Percentiles rank a stretch among this genome's conserved stretches.
Conservation (phyloP, 2,113 vertebrate genomes). For the Cyrtonyx montezumae region DNA sequence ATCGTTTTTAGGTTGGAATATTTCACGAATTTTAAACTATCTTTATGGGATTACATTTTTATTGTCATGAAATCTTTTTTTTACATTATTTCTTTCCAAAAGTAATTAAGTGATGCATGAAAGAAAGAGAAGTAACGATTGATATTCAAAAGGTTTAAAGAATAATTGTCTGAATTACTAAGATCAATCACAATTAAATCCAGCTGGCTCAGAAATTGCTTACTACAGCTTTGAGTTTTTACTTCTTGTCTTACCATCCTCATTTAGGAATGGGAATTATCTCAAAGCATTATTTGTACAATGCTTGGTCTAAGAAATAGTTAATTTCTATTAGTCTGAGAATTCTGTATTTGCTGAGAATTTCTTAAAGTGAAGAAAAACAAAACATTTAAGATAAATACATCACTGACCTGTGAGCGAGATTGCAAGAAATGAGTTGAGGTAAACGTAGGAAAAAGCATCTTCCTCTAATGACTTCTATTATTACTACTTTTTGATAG, state of each 20-base stretch:
- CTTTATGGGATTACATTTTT: slow-evolving; percentile 20
- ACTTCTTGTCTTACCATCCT: neutral
- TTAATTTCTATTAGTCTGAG: neutral
- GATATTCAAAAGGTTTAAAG: slow-evolving; percentile 31
- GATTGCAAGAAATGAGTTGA: neutral
- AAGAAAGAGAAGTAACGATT: slow-evolving; percentile 52
- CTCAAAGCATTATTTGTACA: neutral
- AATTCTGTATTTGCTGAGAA: neutral
- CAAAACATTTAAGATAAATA: neutral
- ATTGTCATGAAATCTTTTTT: slow-evolving; percentile 4
- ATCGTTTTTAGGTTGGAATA: neutral
- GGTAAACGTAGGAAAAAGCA: neutral
- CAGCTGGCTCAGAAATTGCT: slow-evolving; percentile 32
- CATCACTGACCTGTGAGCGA: neutral
- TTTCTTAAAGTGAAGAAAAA: neutral
- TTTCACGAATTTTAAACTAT: slow-evolving; percentile 3
- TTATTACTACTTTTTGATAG: neutral
- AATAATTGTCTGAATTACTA: slow-evolving; percentile 43
- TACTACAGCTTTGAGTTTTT: neutral
- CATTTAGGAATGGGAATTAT: neutral
- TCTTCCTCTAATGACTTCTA: neutral
- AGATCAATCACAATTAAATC: slow-evolving; percentile 22
- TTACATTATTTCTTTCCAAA: slow-evolving; percentile 39
- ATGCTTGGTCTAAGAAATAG: neutral
- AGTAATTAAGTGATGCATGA: slow-evolving; percentile 28